A percentile compares a stretch with the other conserved stretches of the same genome.
phyloP scores from a whole-genome alignment of 2,797 vertebrate genomes.

The Petrocephalus sullivani region DNA sequence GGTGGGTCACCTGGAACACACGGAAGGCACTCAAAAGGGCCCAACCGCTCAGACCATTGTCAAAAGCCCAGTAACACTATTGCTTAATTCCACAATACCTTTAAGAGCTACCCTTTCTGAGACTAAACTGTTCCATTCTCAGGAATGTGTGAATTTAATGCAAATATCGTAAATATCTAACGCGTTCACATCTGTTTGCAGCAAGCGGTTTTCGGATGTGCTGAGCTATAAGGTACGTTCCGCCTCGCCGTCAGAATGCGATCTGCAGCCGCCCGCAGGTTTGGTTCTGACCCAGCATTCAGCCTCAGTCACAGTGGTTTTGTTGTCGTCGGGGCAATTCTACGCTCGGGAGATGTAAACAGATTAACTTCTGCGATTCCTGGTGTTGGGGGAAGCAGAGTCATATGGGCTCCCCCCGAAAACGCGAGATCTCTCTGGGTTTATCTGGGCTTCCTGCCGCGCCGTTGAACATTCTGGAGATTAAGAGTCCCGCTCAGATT shows the following conservation, averaged over 20 bases:
- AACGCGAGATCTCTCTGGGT: neutral
- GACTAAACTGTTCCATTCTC: slow-evolving; percentile 9
- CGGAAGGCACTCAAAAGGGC: neutral
- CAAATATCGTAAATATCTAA: neutral
- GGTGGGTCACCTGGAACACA: slow-evolving; percentile 57
- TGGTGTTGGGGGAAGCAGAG: too few relatives aligned
- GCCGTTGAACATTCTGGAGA: neutral
- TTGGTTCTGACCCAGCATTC: neutral
- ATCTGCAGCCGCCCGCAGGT: neutral
- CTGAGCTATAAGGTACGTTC: slow-evolving; percentile 63
- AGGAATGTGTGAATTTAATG: neutral
- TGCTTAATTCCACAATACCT: slow-evolving; percentile 22
- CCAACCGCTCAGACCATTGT: slow-evolving; percentile 20
- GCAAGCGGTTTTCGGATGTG: slow-evolving; percentile 58
- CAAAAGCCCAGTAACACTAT: slow-evolving; percentile 7
- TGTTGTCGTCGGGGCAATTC: too few relatives aligned
- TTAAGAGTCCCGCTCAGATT: neutral
- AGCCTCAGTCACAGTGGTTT: neutral
- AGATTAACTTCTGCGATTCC: neutral
- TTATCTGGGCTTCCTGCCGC: neutral
- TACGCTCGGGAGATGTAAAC: neutral
- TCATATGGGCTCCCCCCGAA: neutral
- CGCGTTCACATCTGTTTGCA: slow-evolving; percentile 39
- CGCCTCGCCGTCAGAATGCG: neutral
- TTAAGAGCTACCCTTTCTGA: neutral